These are phyloP conservation scores for Euleptes europaea DNA, from an alignment of 2,113 vertebrate species.

Conservation along the genomic window DNA sequence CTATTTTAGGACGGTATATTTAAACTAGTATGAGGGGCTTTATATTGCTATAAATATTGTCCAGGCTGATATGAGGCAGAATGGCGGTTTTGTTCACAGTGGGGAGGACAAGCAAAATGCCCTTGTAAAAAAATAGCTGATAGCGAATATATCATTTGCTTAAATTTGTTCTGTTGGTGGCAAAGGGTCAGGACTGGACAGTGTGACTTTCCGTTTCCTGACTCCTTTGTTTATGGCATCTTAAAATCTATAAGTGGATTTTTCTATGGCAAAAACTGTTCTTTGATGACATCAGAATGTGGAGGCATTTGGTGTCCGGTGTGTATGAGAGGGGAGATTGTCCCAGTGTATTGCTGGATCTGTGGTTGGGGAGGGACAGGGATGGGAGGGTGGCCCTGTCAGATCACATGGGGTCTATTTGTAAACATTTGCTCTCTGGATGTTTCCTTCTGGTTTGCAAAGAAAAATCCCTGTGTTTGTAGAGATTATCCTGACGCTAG, in stretches of 20 bases:
- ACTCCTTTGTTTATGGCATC: not conserved
- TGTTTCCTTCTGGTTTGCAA: conserved; percentile 73
- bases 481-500: conserved; percentile 80
- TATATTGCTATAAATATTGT: not conserved
- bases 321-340: not conserved
- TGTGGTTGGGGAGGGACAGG: not conserved
- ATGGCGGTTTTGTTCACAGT: not conserved
- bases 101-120: not conserved
- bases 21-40: not conserved
- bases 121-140: not conserved
- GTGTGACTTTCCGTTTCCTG: not conserved
- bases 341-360: not conserved
- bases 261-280: conserved; percentile 2
- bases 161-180: not conserved
- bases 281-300: not conserved
- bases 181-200: not conserved
- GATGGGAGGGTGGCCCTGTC: not conserved
- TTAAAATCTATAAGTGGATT: not conserved
- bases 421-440: conserved; percentile 74
- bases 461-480: conserved; percentile 73
- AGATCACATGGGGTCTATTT: conserved; percentile 60
- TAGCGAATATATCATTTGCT: not conserved
- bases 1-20: not conserved
- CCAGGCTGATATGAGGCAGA: not conserved
- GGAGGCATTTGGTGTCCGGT: not conserved